These are phyloP conservation scores for Teleogryllus oceanicus DNA, from an alignment of 2,888 invertebrate genomes.

Conservation along the genomic window DNA sequence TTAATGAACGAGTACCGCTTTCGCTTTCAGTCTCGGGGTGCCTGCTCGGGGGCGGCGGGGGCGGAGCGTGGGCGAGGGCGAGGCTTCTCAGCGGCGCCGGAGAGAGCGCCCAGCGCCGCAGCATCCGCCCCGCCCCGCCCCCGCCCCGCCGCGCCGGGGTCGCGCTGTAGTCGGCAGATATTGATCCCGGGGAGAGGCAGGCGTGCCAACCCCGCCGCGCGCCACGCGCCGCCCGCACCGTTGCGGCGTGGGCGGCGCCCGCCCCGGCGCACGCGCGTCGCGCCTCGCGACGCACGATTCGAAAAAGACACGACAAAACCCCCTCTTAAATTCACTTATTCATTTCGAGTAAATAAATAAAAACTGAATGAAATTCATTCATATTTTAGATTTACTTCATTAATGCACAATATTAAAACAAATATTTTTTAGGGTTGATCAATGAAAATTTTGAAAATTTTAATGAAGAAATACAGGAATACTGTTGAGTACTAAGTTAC, in stretches of 20 bases:
- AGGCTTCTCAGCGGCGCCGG: neutral
- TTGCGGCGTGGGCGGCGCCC: neutral
- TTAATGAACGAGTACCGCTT: too few relatives aligned
- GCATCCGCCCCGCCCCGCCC: neutral
- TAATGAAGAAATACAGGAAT: too few relatives aligned
- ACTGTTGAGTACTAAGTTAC: too few relatives aligned
- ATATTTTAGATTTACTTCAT: too few relatives aligned
- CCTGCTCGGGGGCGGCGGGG: neutral
- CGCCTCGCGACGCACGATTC: neutral
- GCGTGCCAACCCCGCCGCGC: neutral
- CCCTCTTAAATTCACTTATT: too few relatives aligned
- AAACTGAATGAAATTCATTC: too few relatives aligned
- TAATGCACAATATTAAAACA: too few relatives aligned
- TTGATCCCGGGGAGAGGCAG: slow-evolving; percentile 12
- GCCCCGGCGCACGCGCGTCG: slow-evolving; percentile 22
- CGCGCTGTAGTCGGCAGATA: slow-evolving; percentile 19
- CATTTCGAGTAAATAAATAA: too few relatives aligned
- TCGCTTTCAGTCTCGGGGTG: too few relatives aligned
- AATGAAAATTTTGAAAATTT: too few relatives aligned
- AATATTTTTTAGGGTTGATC: too few relatives aligned
- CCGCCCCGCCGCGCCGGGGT: neutral
- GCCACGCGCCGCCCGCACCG: neutral
- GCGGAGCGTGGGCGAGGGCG: neutral
- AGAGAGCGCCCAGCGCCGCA: neutral
- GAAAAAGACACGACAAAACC: too few relatives aligned